Base-by-base conservation (phyloP, 2,888 invertebrate species). In the Tenthredo livida region DNA sequence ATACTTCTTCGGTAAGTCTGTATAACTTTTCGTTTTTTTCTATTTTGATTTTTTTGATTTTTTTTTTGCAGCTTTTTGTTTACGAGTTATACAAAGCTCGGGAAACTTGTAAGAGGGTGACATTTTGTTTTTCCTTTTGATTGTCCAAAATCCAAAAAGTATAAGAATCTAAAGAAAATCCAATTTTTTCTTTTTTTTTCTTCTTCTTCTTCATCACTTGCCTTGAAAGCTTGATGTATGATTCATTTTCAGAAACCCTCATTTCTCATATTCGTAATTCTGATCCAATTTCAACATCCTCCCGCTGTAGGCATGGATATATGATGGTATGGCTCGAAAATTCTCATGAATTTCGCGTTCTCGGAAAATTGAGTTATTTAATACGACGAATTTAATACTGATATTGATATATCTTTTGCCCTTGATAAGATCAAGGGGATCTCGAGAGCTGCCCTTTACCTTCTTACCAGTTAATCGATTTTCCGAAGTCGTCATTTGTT, bases 371-470 rank as follows among this genome's bases (percentile, higher is more conserved):
- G n/a, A 40, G 33, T 54, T 50, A 77, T 77, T 73, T 9, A 43
- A 73, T 73, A 43, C 21, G 5, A 43, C 43, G 21, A 43, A 73
- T 21, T 77, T 73, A 9, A 73, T 54, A 7, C 15, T 12, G 50
- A 29, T 54, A 29, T 54, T 12, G 50, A 29, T 54, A 29, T 54
- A 77, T 47, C n/a, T 50, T 17, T 67, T 67, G 17, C 67, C 33
- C 33, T 54, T 29, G 21, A 43, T 17, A 73, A 73, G 21, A 73
- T 73, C 72, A 73, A 73, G 72, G n/a, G 43, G 43, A 43, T 73
- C 40, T 73, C 17, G 43, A 73, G 43, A 73, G 43, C 40, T 43
- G 72, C 21, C 37, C 47, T 12, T 29, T 43, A 40, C 43, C 21
- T 40, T 7, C 40, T 40, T 21, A n/a, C n/a, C n/a, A 21, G 17